phyloP scores from a whole-genome alignment of 2,797 vertebrate genomes.

The Sebastes paucispinis region DNA sequence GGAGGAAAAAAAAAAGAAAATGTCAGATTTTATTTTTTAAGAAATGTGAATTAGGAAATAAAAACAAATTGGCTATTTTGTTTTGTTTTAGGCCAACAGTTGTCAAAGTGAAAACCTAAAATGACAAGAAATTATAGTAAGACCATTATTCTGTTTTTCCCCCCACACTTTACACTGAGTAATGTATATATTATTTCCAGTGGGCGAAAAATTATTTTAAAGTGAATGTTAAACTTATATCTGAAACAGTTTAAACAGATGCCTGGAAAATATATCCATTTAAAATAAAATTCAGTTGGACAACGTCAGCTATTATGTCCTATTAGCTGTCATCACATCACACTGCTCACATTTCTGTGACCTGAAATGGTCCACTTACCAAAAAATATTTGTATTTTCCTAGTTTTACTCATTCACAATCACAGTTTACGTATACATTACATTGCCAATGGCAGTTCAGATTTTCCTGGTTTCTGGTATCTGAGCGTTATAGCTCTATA shows the following conservation, averaged over 20 bases:
- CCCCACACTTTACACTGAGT: background rate
- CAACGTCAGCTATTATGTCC: background rate
- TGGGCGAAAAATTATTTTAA: background rate
- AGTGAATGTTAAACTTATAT: background rate
- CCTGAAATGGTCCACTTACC: background rate
- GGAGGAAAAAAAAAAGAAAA: constrained; percentile 18
- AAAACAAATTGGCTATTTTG: constrained; percentile 29
- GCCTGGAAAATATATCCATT: background rate
- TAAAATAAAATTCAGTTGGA: background rate
- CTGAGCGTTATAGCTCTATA: background rate
- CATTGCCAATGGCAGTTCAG: background rate
- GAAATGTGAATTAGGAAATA: constrained; percentile 20
- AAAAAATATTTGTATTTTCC: background rate
- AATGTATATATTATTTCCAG: constrained; percentile 5
- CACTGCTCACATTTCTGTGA: background rate
- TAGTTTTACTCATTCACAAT: background rate
- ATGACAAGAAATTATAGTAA: constrained; percentile 7
- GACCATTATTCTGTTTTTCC: background rate
- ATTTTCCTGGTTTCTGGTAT: constrained; percentile 16
- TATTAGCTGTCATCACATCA: background rate
- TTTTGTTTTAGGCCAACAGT: constrained; percentile 34
- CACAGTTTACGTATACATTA: constrained; percentile 8
- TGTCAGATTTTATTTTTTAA: constrained; percentile 32
- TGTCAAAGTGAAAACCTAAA: constrained; percentile 29
- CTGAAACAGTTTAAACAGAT: constrained; percentile 9